Evolutionary conservation across 2,888 invertebrate genomes (phyloP).

Genomic region (Drosophila buzzatii): DNA sequence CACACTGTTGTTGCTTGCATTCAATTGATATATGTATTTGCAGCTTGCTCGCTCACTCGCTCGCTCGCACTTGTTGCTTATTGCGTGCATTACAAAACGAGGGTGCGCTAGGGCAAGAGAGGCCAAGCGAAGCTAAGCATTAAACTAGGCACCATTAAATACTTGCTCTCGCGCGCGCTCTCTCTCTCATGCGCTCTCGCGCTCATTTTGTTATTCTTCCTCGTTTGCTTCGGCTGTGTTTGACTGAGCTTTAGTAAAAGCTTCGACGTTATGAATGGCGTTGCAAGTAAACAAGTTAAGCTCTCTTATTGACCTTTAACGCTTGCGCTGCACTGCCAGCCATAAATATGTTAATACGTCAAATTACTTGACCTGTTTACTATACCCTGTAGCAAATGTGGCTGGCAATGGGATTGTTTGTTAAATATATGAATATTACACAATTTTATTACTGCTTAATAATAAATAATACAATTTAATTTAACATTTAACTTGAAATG

Average conservation of each 20-base stretch:
- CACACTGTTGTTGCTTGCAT: background rate
- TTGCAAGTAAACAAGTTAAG: conserved; percentile 27
- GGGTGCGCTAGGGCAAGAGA: background rate
- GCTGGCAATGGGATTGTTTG: background rate
- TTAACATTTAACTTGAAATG: too few species aligned
- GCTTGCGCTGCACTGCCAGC: background rate
- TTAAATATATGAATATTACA: too few species aligned
- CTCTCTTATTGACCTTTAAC: conserved; percentile 19
- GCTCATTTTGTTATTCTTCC: background rate
- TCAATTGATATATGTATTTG: conserved; percentile 24
- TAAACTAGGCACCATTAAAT: background rate
- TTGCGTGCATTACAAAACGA: background rate
- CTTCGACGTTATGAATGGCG: conserved; percentile 26
- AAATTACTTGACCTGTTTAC: background rate
- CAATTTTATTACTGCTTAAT: background rate
- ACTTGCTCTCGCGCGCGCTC: background rate
- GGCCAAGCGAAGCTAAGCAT: background rate
- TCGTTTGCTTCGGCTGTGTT: background rate
- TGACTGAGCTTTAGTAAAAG: conserved; percentile 34
- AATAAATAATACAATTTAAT: background rate
- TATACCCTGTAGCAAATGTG: background rate
- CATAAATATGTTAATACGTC: background rate
- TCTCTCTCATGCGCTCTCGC: background rate
- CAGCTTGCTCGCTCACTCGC: background rate
- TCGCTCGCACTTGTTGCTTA: conserved; percentile 5